Evolutionary conservation across 1,140 invertebrate species (phyloP).

Genomic region (Drosophila pseudoananassae): DNA sequence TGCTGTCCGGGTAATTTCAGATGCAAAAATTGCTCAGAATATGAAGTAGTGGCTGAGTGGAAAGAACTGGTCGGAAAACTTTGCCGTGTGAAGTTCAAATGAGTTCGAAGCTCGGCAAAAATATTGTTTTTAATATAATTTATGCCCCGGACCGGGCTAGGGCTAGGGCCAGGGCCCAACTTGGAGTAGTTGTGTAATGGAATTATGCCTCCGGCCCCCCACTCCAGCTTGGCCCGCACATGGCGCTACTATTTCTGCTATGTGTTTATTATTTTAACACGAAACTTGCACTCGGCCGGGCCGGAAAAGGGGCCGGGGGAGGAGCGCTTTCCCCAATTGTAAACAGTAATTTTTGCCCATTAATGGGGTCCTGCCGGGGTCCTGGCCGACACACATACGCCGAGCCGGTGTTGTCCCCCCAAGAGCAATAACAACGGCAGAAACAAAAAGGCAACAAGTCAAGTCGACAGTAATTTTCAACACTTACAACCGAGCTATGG

Average conservation of each 20-base stretch:
- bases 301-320: background rate
- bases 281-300: conserved; percentile 70
- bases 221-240: conserved; percentile 36
- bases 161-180: conserved; percentile 1
- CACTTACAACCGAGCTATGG: conserved; percentile 68
- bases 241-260: conserved; percentile 77
- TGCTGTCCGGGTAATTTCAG: conserved; percentile 69
- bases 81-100: conserved; percentile 64
- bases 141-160: conserved; percentile 23
- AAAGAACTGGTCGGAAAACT: conserved; percentile 30
- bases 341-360: conserved; percentile 81
- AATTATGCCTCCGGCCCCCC: conserved; percentile 48
- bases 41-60: background rate
- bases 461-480: conserved; percentile 83
- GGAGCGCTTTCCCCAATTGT: conserved; percentile 63
- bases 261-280: conserved; percentile 83
- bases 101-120: conserved; percentile 61
- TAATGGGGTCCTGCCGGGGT: conserved; percentile 61
- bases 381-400: conserved; percentile 12
- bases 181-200: conserved; percentile 64
- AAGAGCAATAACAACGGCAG: conserved; percentile 31
- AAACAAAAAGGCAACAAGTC: conserved; percentile 81
- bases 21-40: conserved; percentile 51
- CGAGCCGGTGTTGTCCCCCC: background rate
- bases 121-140: conserved; percentile 75